Conservation (phyloP, 2,888 invertebrate species). For the Stomorhina lunata region DNA sequence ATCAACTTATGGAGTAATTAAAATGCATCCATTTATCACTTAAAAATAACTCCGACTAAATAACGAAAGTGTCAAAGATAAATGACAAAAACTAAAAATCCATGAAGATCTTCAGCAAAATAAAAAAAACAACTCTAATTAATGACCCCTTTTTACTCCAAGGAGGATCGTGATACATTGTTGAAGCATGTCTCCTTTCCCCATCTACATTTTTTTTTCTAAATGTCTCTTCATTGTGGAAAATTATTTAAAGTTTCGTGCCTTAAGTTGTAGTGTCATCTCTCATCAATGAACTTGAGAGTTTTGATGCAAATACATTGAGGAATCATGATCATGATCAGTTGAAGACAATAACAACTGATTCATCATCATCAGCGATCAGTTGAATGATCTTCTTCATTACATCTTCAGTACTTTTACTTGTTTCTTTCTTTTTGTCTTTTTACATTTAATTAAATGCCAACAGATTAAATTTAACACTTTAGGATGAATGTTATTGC, state of each 20-base stretch:
- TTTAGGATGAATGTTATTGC: neutral
- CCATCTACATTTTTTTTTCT: neutral
- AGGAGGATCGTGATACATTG: neutral
- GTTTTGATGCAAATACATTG: slow-evolving; percentile 19
- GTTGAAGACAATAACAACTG: neutral
- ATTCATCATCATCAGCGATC: slow-evolving; percentile 41
- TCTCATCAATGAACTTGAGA: slow-evolving; percentile 48
- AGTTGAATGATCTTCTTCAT: slow-evolving; percentile 29
- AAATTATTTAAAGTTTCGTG: slow-evolving; percentile 10
- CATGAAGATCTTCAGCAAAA: neutral
- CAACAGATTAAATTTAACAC: slow-evolving; percentile 31
- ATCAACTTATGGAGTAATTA: slow-evolving; percentile 30
- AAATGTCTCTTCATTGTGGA: neutral
- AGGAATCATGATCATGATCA: slow-evolving; percentile 41
- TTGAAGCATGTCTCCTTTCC: neutral
- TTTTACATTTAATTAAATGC: slow-evolving; percentile 33
- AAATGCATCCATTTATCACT: slow-evolving; percentile 27
- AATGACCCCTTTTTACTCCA: slow-evolving; percentile 28
- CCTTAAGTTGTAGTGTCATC: neutral
- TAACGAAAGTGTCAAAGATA: neutral
- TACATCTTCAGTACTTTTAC: neutral
- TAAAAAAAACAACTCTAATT: slow-evolving; percentile 23
- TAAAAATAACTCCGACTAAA: neutral
- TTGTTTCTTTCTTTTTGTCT: neutral
- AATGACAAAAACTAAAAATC: slow-evolving; percentile 26